Evolutionary conservation across 1,140 invertebrate genomes (phyloP), one percentile per base, ranked within the genome.

Genomic region (Cydia fagiglandana): DNA sequence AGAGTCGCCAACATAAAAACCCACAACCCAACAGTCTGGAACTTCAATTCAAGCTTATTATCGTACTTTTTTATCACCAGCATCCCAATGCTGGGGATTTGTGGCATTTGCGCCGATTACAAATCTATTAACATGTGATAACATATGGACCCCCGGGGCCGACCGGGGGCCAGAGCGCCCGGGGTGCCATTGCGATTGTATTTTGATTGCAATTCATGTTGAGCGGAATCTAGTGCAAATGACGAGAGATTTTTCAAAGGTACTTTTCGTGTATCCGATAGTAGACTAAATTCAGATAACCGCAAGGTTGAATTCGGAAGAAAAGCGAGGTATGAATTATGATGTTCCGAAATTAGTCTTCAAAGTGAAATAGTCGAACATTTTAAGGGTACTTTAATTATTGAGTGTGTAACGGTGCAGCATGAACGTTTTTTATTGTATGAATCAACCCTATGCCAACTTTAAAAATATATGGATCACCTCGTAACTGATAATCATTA

Each of bases 61-160:
- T 41, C 45, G 45, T 3, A 13, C 12, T 15, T 61, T 10, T 61
- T 61, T 61, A 61, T 61, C 56, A 61, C 3, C 45, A 41, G 56
- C 81, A 88, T 83, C 76, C 75, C 75, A 85, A 88, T 91, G 81
- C 78, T 30, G 74, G 77, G 80, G 85, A 88, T 90, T 89, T 89
- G 88, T 76, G 86, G 88, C 85, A 87, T 87, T 86, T 86, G 86
- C 76, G 79, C 78, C 84, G 83, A 87, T 91, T 88, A 88, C 76
- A 87, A 90, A 84, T 86, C 86, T 88, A 87, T 91, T 87, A 88
- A 81, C 75, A 75, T 75, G 84, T 74, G 84, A 83, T 77, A 85
- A 84, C 90, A 91, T 91, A 91, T 90, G 88, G 82, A 84, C 79
- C 61, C 81, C 76, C 45, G 20, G 47, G 4, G 47, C 15, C 41